Conservation (phyloP, 2,113 vertebrate genomes). For the Ammospiza nelsoni region DNA sequence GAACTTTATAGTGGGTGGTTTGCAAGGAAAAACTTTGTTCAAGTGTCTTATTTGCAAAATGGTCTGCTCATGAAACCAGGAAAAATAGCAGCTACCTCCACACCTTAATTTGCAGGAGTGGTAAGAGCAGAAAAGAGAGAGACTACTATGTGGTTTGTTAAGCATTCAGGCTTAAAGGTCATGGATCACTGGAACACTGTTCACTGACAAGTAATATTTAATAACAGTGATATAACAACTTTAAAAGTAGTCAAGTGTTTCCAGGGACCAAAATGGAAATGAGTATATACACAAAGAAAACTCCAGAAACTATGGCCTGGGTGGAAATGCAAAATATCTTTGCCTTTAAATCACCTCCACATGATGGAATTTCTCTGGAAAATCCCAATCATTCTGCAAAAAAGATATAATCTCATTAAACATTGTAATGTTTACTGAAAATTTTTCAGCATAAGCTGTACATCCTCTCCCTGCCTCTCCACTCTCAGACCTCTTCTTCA, state of each 20-base stretch:
- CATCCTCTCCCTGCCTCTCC: neutral
- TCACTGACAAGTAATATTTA: neutral
- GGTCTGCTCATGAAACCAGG: neutral
- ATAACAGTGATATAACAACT: neutral
- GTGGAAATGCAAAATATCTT: neutral
- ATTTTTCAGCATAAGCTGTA: neutral
- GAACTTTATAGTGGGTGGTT: neutral
- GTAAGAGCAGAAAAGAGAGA: neutral
- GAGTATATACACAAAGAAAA: neutral
- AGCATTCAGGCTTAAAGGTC: neutral
- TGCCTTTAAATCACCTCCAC: neutral
- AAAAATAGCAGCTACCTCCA: neutral
- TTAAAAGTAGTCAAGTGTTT: neutral
- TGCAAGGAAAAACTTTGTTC: neutral
- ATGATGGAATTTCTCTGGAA: neutral
- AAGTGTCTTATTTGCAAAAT: neutral
- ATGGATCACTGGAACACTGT: neutral
- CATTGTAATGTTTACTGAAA: neutral
- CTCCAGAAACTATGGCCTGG: neutral
- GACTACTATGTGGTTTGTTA: neutral
- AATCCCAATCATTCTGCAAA: neutral
- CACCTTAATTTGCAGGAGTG: neutral
- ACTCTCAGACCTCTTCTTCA: neutral
- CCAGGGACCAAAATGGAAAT: neutral
- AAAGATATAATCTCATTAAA: neutral